Evolutionary conservation across 2,797 vertebrate genomes (phyloP), one percentile per base, ranked within the genome.

Genomic region (Nothura maculosa): DNA sequence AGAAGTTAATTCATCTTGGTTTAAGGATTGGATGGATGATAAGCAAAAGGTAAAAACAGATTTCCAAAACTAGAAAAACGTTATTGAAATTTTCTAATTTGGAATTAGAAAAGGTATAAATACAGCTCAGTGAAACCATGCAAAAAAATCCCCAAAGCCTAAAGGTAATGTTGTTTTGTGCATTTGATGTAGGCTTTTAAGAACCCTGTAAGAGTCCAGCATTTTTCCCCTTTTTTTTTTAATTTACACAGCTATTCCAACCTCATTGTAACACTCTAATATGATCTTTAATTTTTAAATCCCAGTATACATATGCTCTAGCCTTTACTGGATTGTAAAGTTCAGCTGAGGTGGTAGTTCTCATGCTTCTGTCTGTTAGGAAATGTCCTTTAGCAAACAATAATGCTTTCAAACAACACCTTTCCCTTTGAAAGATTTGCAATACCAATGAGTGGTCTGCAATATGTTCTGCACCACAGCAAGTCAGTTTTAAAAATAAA

Each of bases 361-460:
- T 62, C 66, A 4, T 72, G 42, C 42, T 88, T 81, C 77, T 60
- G 24, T 78, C 80, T 77, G 61, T 60, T 50, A 81, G 54, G 19
- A 95, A 93, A 95, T 87, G 48, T 17, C 48, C 28, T 77, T 90
- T 74, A 94, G 83, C 68, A 94, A 92, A 89, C 79, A 28, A 40
- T 47, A 21, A 27, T 64, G 21, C 75, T 91, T 94, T 89, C 75
- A 72, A 85, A 34, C 54, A 85, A 42, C 45, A n/a, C 9, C 69
- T 78, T 92, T 92, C 90, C 61, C 58, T 96, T 95, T 96, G 80
- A 95, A 92, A 94, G 90, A 94, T 86, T 64, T 87, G 68, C 28
- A 94, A 60, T 68, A 47, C 36, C n/a, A 76, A 38, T 69, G 69
- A 91, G 69, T 81, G 50, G 57, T 78, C 63, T 83, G 60, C 54